Evolutionary conservation across 2,797 vertebrate species (phyloP).

Genomic region (Arrhamphus sclerolepis): DNA sequence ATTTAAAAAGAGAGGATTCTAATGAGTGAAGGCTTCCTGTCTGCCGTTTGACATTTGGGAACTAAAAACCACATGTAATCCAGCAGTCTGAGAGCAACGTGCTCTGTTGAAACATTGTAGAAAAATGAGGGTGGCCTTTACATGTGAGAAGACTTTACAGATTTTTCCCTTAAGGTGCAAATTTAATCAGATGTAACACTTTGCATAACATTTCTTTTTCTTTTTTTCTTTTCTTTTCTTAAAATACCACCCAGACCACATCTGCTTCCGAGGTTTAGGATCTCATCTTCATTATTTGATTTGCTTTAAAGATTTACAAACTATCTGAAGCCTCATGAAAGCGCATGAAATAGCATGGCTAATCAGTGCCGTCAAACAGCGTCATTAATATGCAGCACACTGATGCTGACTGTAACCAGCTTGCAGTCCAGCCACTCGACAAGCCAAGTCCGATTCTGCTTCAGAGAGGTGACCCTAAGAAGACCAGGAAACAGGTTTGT

Average conservation of each 20-base stretch:
- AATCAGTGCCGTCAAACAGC: conserved; percentile 40
- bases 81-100: too few species aligned
- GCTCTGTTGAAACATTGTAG: too few species aligned
- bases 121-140: too few species aligned
- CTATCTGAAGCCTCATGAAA: conserved; percentile 33
- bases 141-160: too few species aligned
- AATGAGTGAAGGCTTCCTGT: too few species aligned
- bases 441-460: conserved; percentile 8
- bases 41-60: too few species aligned
- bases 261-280: conserved; percentile 6
- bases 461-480: conserved; percentile 28
- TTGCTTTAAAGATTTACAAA: conserved; percentile 30
- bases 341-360: conserved; percentile 71
- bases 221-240: neutral
- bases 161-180: too few species aligned
- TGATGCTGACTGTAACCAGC: conserved; percentile 28
- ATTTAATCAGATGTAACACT: too few species aligned
- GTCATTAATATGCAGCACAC: conserved; percentile 41
- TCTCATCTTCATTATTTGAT: conserved; percentile 26
- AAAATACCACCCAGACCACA: conserved; percentile 5
- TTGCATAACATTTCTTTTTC: too few species aligned
- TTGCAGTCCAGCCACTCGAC: conserved; percentile 12
- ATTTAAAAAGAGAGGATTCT: too few species aligned
- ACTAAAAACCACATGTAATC: too few species aligned
- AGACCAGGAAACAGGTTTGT: conserved; percentile 62